Evolutionary conservation across 2,888 invertebrate species (phyloP), one percentile per base, ranked within the genome.

Genomic region (Opisthograptis luteolata): DNA sequence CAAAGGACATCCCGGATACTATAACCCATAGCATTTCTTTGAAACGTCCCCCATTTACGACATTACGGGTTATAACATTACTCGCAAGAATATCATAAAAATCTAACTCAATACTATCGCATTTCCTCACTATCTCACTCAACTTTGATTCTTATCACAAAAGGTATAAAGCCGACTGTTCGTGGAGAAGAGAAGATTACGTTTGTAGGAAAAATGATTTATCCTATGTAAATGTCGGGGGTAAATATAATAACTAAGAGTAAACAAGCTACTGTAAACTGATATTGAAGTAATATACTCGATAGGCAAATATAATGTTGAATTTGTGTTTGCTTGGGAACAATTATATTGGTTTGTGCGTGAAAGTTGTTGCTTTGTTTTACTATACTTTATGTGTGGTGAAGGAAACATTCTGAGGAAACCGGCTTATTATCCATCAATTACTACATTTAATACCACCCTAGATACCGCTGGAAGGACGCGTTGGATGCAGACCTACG

Each of bases 221-320:
- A 58, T 56, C 58, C 58, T 53, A 58, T 58, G 58, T 62, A 62
- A 62, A 62, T 62, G 47, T 34, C 34, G 48, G 12, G 49, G 39
- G 58, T 45, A 61, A 61, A 63, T 56, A 58, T 63, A 58, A 63
- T 63, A 61, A 61, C 61, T 59, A 56, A 56, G 45, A 43, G 56
- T 47, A 59, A 58, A 59, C 61, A 59, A 40, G 55, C 57, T 47
- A 41, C 57, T 55, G 57, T 53, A 45, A 57, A 53, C 55, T 54
- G 40, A 49, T 57, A 59, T 55, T 47, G 45, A 40, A 55, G 44
- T 57, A 41, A 51, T 57, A 52, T 46, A 49, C 14, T 30, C 30
- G 13, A 15, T 22, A 43, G 25, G 47, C 42, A 53, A 50, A 51
- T 50, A 46, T 10, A 34, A n/a, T n/a, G n/a, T 40, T 48, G 30